Base-by-base conservation (phyloP, 2,888 invertebrate species). In the Orthosia gracilis region DNA sequence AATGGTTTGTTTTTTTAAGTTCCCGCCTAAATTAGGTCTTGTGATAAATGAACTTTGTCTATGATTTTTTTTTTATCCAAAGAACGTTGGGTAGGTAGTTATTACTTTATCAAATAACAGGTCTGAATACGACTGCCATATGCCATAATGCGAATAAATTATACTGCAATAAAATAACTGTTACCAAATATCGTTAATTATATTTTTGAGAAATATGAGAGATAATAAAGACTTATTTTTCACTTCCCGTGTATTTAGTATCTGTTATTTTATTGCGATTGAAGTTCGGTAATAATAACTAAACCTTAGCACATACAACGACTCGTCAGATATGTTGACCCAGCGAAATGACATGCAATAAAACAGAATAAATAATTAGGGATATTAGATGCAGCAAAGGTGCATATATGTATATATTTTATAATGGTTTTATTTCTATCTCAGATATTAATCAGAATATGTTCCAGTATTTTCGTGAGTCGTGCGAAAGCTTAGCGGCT, bases 381-480 rank as follows among this genome's bases (percentile, higher is more conserved):
- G 21, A 66, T 58, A 73, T 21, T 73, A 79, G 40, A 64, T 64
- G 59, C 66, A 82, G 59, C 40, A 61, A 63, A 59, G 26, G 31
- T 69, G 69, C 49, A 66, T 65, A 18, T 59, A 68, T 66, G 23
- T 70, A 57, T 57, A 72, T 84, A 81, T 78, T 59, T 73, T 72
- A 49, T 63, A 21, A 67, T 70, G 52, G 62, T 78, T 81, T 85
- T 85, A 88, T 91, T 92, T 92, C 93, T 94, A 89, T 94, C 94
- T 94, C 94, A 94, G 94, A 94, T 94, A 94, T 86, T 85, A 86
- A 75, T 79, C 84, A 92, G 93, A 94, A 93, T 92, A 89, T 92
- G 91, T 94, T 93, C 89, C 91, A 92, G 89, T 93, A 90, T 90
- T 91, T 89, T 89, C 87, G 85, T 89, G 90, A 90, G 87, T 90